Evolutionary conservation across 2,888 invertebrate species (phyloP).

Genomic region (Oligia latruncula): DNA sequence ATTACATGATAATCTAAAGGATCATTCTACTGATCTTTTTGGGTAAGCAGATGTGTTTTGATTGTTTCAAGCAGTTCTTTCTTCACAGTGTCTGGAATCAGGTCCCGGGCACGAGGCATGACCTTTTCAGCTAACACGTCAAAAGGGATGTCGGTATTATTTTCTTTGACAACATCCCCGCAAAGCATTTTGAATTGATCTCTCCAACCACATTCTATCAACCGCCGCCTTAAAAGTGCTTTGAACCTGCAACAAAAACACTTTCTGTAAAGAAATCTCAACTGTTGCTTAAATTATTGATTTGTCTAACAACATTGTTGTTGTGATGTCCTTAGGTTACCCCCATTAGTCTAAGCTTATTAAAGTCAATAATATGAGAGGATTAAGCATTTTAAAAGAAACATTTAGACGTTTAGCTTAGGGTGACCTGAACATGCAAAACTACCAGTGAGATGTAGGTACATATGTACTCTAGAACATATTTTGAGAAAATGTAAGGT

Average conservation of each 20-base stretch:
- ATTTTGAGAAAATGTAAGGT: neutral
- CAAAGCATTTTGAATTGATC: constrained; percentile 97
- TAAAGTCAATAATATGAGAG: neutral
- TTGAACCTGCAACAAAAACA: constrained; percentile 91
- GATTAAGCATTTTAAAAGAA: neutral
- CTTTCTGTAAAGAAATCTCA: neutral
- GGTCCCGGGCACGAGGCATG: constrained; percentile 95
- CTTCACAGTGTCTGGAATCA: constrained; percentile 97
- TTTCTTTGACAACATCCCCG: constrained; percentile 95
- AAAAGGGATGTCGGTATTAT: constrained; percentile 93
- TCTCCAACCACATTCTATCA: constrained; percentile 98
- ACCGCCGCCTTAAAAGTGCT: constrained; percentile 93
- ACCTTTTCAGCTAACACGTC: constrained; percentile 95
- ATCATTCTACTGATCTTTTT: constrained; percentile 81
- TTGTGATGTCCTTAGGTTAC: neutral
- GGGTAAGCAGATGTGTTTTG: constrained; percentile 93
- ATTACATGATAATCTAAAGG: neutral
- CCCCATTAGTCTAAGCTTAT: neutral
- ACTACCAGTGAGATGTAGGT: neutral
- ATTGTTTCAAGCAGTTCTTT: constrained; percentile 97
- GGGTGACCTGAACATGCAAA: neutral
- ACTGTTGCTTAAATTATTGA: neutral
- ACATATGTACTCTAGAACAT: neutral
- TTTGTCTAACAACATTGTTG: neutral
- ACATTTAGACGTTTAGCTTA: neutral